Evolutionary conservation across 2,797 vertebrate species (phyloP), one percentile per base, ranked within the genome.

Genomic region (Crocidura indochinensis): DNA sequence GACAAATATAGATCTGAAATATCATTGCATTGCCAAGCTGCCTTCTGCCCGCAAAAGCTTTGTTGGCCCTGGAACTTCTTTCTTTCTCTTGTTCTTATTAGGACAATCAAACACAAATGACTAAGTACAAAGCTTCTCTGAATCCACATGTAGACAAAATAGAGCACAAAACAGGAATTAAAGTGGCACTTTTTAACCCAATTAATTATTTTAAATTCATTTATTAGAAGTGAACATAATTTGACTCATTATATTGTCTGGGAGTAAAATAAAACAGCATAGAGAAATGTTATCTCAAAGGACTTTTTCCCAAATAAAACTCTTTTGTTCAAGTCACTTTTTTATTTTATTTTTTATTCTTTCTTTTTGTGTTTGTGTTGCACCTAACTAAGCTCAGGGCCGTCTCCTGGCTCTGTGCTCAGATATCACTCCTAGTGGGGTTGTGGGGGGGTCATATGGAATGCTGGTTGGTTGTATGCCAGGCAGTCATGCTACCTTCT

Each of bases 1-100:
- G 94, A 94, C 71, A 91, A 95, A 96, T 96, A 96, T 95, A 96
- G 95, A 95, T 95, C 72, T 64, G 90, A 95, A 83, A 83, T 88
- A 88, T 90, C 92, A 92, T 95, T 94, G 87, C 53, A 27, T 90
- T 75, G 90, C 91, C 91, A 77, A 65, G 94, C 91, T 90, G 83
- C 93, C 80, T 69, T 73, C 64, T 95, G 76, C 76, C 94, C 86
- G 22, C 91, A 96, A 95, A 95, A 88, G 91, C 83, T 91, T 92
- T 93, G 83, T 44, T 90, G 92, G 80, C 53, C 67, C 31, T 49
- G 77, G 44, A 27, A 19, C n/a, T 24, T 53, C 62, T 79, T 88
- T 51, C 82, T 80, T 82, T 92, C 65, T 71, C 80, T 79, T 26
- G n/a, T 20, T 90, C 15, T 90, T 82, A 74, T 90, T 65, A 31